Evolutionary conservation across 1,140 invertebrate species (phyloP), one percentile per base, ranked within the genome.

Genomic region (Bradynema listronoti): DNA sequence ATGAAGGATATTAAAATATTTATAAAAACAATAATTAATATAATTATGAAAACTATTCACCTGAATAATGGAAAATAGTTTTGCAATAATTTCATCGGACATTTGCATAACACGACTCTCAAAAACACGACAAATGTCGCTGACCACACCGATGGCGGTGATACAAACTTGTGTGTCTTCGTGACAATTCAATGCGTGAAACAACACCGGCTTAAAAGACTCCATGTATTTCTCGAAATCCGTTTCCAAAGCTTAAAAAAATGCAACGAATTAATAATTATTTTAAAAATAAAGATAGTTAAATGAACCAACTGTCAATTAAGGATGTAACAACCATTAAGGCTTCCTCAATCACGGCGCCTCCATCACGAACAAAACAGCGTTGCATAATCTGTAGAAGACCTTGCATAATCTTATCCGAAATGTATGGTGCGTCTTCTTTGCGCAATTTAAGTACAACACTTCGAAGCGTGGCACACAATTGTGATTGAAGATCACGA

Each of bases 301-400:
- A 2, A 16, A 24, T 25, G 39, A 36, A 19, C 14, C 43, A 60
- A 82, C 81, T 78, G 82, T 97, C 93, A 14, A 94, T 88, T 1
- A 99, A 81, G 4, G 91, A 91, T 0, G 90, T 91, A 0, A 97
- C 90, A 1, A 92, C 91, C 85, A 98, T 88, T 1, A 98, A 81
- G 2, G 92, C 94, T 80, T 99, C 95, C 81, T 99, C 94, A 80
- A 98, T 93, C 0, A 98, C 91, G 14, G 90, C 89, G 24, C 91
- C 91, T n/a, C 87, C 71, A 63, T 78, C 61, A 56, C 70, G 68
- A 0, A 89, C 93, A 90, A n/a, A 87, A 86, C 14, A 94, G 79
- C 70, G 52, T 7, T 52, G 34, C 71, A 79, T 75, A 36, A 79
- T 76, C 42, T 75, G 75, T 34, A 83, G 60, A 16, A 98, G 81